Evolutionary conservation across 2,113 vertebrate genomes (phyloP).

Genomic region (Hystrix cristata): DNA sequence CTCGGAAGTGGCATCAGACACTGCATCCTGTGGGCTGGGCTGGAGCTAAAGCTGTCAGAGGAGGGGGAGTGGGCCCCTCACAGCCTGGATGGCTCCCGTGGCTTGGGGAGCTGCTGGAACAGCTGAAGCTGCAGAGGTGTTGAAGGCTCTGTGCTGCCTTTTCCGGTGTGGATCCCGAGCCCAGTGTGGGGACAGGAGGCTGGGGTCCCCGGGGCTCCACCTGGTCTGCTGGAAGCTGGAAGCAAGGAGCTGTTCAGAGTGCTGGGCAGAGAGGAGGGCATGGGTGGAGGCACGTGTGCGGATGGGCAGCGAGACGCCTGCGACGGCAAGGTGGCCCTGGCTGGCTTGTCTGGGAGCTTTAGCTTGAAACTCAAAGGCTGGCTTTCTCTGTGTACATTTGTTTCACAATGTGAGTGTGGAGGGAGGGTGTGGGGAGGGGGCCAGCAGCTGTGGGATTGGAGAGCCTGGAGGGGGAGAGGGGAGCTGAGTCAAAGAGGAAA

Average conservation of each 20-base stretch:
- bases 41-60: conserved; percentile 72
- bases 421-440: conserved; percentile 55
- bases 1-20: conserved; percentile 80
- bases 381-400: conserved; percentile 56
- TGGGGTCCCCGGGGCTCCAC: neutral
- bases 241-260: conserved; percentile 44
- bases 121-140: conserved; percentile 60
- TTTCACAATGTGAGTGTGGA: conserved; percentile 57
- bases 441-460: conserved; percentile 67
- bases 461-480: conserved; percentile 65
- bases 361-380: conserved; percentile 70
- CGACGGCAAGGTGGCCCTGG: neutral
- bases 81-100: conserved; percentile 49
- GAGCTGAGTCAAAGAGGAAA: conserved; percentile 59
- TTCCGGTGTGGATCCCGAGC: conserved; percentile 58
- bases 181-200: neutral
- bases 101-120: conserved; percentile 59
- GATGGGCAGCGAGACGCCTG: neutral
- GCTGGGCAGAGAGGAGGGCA: neutral
- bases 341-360: conserved; percentile 59
- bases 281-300: neutral
- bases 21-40: conserved; percentile 82
- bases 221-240: neutral
- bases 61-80: conserved; percentile 63
- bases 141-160: conserved; percentile 56